Evolutionary conservation across 1,140 invertebrate species (phyloP).

Genomic region (Achroia grisella): DNA sequence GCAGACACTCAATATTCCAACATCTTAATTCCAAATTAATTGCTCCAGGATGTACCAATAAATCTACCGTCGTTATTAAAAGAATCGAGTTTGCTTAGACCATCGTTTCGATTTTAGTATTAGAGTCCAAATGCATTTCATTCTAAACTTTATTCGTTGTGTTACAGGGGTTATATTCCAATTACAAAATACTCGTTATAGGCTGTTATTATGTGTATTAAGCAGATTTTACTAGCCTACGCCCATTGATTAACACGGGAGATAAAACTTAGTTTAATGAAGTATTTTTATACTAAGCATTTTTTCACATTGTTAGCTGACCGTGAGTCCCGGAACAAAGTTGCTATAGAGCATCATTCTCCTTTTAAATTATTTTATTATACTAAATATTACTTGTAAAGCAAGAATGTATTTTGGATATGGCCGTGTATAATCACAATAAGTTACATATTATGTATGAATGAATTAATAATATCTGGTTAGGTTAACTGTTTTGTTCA

Average conservation of each 20-base stretch:
- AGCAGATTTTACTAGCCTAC: constrained; percentile 47
- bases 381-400: background rate
- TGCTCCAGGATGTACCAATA: constrained; percentile 56
- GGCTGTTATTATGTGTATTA: too few species aligned
- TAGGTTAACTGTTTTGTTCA: background rate
- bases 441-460: constrained; percentile 1
- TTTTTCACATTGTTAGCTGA: constrained; percentile 61
- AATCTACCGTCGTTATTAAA: constrained; percentile 55
- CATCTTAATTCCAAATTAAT: constrained; percentile 63
- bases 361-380: constrained; percentile 1
- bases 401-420: background rate
- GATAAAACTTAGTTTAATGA: constrained; percentile 60
- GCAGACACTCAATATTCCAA: constrained; percentile 28
- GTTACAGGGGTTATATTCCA: too few species aligned
- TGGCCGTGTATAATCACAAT: background rate
- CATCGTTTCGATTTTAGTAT: constrained; percentile 5
- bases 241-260: constrained; percentile 62
- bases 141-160: too few species aligned
- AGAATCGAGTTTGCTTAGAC: constrained; percentile 54
- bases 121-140: constrained; percentile 3
- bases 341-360: constrained; percentile 13
- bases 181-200: too few species aligned
- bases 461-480: background rate
- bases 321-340: constrained; percentile 31
- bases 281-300: constrained; percentile 61